Conservation (phyloP, 2,113 vertebrate species). For the Isurus oxyrinchus region DNA sequence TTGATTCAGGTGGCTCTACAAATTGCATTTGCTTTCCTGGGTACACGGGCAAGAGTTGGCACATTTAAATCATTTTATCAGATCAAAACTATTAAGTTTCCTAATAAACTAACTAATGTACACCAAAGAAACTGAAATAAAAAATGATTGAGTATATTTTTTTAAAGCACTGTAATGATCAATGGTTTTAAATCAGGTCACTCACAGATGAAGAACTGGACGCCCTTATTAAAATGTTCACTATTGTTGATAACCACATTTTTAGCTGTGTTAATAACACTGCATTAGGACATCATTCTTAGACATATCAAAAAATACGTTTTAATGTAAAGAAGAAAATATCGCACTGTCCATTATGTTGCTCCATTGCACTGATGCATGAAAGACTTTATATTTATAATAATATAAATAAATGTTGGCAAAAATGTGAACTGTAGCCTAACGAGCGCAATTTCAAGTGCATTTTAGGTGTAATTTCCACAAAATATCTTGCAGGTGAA, state of each 20-base stretch:
- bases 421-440: not conserved
- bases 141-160: not conserved
- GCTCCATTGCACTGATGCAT: not conserved
- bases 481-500: conserved; percentile 5
- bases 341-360: not conserved
- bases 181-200: not conserved
- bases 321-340: not conserved
- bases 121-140: not conserved
- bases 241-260: not conserved
- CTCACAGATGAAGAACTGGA: not conserved
- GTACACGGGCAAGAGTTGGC: not conserved
- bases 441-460: not conserved
- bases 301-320: not conserved
- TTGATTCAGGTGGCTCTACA: not conserved
- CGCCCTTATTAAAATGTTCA: not conserved
- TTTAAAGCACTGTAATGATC: not conserved
- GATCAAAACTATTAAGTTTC: not conserved
- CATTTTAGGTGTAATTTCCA: not conserved
- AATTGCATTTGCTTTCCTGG: not conserved
- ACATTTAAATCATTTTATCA: not conserved
- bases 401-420: not conserved
- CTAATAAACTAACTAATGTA: not conserved
- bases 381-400: not conserved
- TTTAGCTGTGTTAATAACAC: not conserved
- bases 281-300: not conserved